Evolutionary conservation across 2,888 invertebrate species (phyloP).

Genomic region (Selenia dentaria): DNA sequence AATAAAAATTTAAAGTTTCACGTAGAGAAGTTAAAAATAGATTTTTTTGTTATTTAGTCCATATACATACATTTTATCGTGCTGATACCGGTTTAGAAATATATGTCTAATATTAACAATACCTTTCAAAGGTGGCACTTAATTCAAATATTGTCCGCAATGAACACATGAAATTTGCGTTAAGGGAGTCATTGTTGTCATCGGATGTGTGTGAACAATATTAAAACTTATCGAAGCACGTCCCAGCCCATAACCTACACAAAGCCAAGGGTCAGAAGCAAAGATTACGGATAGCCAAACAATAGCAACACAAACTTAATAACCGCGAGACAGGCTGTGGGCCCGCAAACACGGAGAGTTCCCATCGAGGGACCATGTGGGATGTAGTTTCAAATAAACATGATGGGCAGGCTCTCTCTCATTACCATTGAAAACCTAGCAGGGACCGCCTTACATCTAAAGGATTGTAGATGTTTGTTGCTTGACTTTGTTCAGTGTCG

Average conservation of each 20-base stretch:
- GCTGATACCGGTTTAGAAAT: too few species aligned
- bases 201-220: conserved; percentile 12
- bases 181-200: too few species aligned
- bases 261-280: conserved; percentile 29
- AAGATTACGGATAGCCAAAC: conserved; percentile 37
- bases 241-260: conserved; percentile 26
- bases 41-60: too few species aligned
- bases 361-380: conserved; percentile 43
- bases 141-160: too few species aligned
- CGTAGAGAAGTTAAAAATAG: too few species aligned
- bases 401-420: conserved; percentile 50
- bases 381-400: conserved; percentile 49
- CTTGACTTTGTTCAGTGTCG: conserved; percentile 2
- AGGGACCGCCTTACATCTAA: conserved; percentile 33
- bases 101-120: too few species aligned
- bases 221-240: conserved; percentile 17
- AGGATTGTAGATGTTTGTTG: conserved; percentile 15
- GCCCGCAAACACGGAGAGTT: conserved; percentile 25
- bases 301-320: conserved; percentile 30
- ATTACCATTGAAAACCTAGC: conserved; percentile 49
- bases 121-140: too few species aligned
- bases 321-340: conserved; percentile 24
- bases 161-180: too few species aligned
- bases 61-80: too few species aligned
- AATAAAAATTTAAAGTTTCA: too few species aligned